Percentiles rank a stretch among this genome's conserved stretches.
Conservation (phyloP, 2,888 invertebrate genomes). For the Acleris emargana region DNA sequence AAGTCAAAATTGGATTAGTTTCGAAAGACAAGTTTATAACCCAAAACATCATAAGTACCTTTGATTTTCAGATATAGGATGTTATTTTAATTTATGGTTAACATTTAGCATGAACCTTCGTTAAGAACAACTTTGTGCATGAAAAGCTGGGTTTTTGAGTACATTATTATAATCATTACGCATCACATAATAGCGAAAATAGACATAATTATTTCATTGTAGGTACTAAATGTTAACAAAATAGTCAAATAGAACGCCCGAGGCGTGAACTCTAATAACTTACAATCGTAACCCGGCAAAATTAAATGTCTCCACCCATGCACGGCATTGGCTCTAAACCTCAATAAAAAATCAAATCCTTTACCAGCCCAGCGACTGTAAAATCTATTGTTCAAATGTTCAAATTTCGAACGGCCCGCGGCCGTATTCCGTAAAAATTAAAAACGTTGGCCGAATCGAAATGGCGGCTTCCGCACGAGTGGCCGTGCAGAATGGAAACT, state of each 20-base stretch:
- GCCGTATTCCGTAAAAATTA: slow-evolving; percentile 73
- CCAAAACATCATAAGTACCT: too few relatives aligned
- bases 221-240: not conserved
- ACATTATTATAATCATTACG: too few relatives aligned
- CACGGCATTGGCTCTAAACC: slow-evolving; percentile 15
- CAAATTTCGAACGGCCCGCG: slow-evolving; percentile 41
- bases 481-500: slow-evolving; percentile 74
- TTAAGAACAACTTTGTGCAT: too few relatives aligned
- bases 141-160: too few relatives aligned
- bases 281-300: slow-evolving; percentile 8
- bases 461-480: slow-evolving; percentile 76
- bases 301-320: slow-evolving; percentile 16
- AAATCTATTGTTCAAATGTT: slow-evolving; percentile 37
- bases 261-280: slow-evolving; percentile 22
- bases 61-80: too few relatives aligned
- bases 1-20: too few relatives aligned
- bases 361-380: slow-evolving; percentile 24
- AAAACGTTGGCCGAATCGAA: slow-evolving; percentile 75
- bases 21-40: too few relatives aligned
- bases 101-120: too few relatives aligned
- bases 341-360: slow-evolving; percentile 33
- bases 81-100: too few relatives aligned
- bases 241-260: not conserved
- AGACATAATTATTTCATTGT: too few relatives aligned
- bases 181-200: too few relatives aligned